Evolutionary conservation across 2,113 vertebrate species (phyloP).

Genomic region (Mirza zaza): DNA sequence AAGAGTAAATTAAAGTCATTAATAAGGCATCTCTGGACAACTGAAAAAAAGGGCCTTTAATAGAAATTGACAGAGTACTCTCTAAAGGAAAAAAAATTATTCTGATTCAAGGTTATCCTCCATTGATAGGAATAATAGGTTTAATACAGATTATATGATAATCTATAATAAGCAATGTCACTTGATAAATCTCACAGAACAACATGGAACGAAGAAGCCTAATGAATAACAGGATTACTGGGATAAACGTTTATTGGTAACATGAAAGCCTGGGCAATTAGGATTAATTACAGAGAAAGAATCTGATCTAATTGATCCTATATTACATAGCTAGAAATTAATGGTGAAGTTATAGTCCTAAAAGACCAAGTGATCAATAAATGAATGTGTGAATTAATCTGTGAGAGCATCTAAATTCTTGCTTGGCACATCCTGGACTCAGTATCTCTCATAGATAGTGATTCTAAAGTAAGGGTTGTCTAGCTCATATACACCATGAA

Average conservation of each 20-base stretch:
- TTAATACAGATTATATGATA: neutral
- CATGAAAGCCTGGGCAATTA: neutral
- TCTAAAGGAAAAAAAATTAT: neutral
- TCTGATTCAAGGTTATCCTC: neutral
- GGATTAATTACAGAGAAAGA: constrained; percentile 43
- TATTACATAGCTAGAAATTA: neutral
- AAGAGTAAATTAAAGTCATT: neutral
- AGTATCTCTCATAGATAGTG: neutral
- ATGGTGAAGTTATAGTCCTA: neutral
- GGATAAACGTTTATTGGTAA: neutral
- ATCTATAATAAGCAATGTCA: neutral
- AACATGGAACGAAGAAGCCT: neutral
- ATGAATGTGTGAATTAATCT: neutral
- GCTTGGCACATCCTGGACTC: neutral
- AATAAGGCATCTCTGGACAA: neutral
- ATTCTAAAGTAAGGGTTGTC: neutral
- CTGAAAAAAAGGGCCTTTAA: neutral
- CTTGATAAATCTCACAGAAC: neutral
- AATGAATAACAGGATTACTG: neutral
- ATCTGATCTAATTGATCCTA: neutral
- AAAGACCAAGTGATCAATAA: constrained; percentile 15
- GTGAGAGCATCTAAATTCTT: neutral
- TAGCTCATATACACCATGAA: neutral
- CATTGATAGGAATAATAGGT: neutral
- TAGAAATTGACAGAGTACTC: neutral